Evolutionary conservation across 1,140 invertebrate species (phyloP), one percentile per base, ranked within the genome.

Genomic region (Lethrus apterus): DNA sequence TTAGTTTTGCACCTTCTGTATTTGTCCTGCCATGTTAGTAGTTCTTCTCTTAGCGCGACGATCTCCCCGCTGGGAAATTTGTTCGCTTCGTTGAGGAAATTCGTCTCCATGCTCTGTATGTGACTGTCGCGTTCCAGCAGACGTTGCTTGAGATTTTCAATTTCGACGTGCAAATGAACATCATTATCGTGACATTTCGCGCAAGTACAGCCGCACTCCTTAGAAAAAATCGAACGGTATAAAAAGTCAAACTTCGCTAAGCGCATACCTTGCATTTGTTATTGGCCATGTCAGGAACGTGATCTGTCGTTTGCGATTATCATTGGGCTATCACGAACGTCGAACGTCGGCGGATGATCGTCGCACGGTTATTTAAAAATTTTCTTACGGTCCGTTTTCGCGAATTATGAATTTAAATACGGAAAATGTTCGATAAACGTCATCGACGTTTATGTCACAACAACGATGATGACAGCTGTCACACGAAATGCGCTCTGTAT

Each of bases 21-120:
- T 73, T 93, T 91, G 57, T 94, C 90, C 62, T 91, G 82, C 81
- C 89, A 91, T 55, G 86, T 84, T 42, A 81, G 63, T 38, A 93
- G 68, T 66, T 93, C 90, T 52, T 94, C 89, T 59, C 83, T 83
- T 26, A 91, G 71, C 42, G 89, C 86, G 18, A 81, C 77, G 55
- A 83, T 70, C 61, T 86, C 80, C 18, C 78, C 77, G 54, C 80
- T 81, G 21, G 80, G 79, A 67, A 75, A 78, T 55, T 86, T 83
- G 44, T 88, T 77, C 4, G 81, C 83, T 61, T 88, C 83, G 45
- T 83, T 81, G 19, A 90, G 70, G 65, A 91, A 89, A 56, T 86
- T 85, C 1, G 83, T 81, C 64, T 93, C 89, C 75, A 93, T 81
- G 52, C 78, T 82, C 43, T 86, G 75, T 56, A 93, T 86, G 53